phyloP scores from a whole-genome alignment of 2,797 vertebrate species.

The Staurois parvus region DNA sequence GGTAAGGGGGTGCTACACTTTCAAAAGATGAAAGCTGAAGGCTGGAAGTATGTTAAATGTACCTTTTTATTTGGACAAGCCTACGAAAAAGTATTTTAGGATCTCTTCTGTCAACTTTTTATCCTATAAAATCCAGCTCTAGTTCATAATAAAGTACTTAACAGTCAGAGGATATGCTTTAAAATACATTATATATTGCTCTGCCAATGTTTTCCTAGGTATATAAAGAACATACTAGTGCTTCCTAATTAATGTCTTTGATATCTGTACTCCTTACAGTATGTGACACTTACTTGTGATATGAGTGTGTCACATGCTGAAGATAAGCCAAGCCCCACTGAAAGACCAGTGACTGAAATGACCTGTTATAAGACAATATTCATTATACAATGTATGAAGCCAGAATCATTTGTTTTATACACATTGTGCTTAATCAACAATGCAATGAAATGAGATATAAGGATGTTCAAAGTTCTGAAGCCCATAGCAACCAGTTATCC shows the following conservation, averaged over 20 bases:
- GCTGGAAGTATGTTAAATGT: no score
- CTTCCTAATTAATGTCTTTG: background rate
- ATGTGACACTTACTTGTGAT: slow-evolving; percentile 82
- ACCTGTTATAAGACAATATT: slow-evolving; percentile 32
- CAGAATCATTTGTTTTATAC: background rate
- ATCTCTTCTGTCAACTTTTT: no score
- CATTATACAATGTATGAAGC: background rate
- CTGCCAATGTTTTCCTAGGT: background rate
- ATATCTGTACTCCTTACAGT: background rate
- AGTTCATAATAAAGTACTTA: no score
- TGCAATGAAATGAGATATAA: background rate
- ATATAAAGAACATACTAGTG: background rate
- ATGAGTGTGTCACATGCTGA: slow-evolving; percentile 91
- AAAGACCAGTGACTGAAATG: slow-evolving; percentile 60
- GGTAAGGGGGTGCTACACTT: no score
- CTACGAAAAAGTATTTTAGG: no score
- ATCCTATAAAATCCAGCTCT: no score
- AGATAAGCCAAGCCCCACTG: slow-evolving; percentile 84
- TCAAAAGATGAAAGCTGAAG: no score
- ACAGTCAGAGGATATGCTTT: no score
- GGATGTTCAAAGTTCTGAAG: background rate
- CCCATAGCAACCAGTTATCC: background rate
- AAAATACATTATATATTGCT: no score
- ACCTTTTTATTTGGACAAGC: no score
- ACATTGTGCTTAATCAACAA: background rate